Evolutionary conservation across 2,797 vertebrate species (phyloP), one percentile per base, ranked within the genome.

Genomic region (Euthynnus affinis): DNA sequence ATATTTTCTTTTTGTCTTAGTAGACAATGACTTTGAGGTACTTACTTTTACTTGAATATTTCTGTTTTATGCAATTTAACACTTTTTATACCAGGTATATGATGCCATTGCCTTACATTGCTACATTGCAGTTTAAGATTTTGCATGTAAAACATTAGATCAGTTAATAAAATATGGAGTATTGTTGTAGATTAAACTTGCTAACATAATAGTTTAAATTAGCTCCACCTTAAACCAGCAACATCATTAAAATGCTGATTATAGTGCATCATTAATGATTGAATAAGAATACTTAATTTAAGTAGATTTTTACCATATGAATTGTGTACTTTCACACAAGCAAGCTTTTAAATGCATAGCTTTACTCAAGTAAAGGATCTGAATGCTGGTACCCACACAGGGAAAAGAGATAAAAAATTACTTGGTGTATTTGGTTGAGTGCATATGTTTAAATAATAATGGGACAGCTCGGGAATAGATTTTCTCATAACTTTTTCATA

Each of bases 41-140:
- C n/a, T 69, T 74, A 37, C 52, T 48, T 40, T 56, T n/a, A 5
- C 61, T 37, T 77, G 0, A 4, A 9, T 51, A 32, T 55, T 75
- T 55, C 1, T 68, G 9, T 61, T 34, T 20, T 23, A 62, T 74
- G 9, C 6, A 34, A 15, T 65, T 40, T 58, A 25, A 17, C 27
- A 44, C 3, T 37, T 67, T 40, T 12, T 66, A 13, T 34, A 48
- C 12, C 14, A 29, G 46, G 18, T n/a, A 18, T 48, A 20, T 8
- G 20, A 49, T 9, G 2, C 4, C 8, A 17, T 56, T 68, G 8
- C 3, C 10, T 56, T 42, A 42, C 22, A 57, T 13, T 59, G 27
- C 20, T 32, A 37, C 42, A 20, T 65, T 40, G 18, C 18, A 23
- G 20, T 5, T 14, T 42, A 42, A 12, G 37, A 22, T 76, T 62